phyloP scores from a whole-genome alignment of 2,888 invertebrate species.

The Nemotelus pantherinus region DNA sequence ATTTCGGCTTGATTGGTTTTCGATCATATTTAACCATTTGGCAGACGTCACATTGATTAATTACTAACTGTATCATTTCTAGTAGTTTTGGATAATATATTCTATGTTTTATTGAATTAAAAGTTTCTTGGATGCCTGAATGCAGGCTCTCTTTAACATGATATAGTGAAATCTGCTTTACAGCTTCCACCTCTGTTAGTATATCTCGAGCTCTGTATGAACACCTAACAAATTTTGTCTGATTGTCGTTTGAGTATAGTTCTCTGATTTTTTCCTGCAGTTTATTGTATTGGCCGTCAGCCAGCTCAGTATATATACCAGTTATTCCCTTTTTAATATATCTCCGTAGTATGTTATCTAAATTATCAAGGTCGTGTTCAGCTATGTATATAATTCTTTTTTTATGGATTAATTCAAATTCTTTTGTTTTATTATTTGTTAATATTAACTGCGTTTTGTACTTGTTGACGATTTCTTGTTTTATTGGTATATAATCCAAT shows the following conservation, averaged over 20 bases:
- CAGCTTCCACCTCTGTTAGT: neutral
- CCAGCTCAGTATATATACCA: neutral
- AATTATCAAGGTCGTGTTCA: neutral
- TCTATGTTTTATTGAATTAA: neutral
- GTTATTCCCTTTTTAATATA: neutral
- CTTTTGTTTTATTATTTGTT: too few species aligned
- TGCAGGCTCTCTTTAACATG: neutral
- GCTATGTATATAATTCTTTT: neutral
- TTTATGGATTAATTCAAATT: neutral
- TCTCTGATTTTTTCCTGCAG: neutral
- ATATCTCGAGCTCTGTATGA: neutral
- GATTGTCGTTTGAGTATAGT: neutral
- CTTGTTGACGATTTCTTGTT: neutral
- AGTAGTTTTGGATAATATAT: neutral
- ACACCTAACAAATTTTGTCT: neutral
- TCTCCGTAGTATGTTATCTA: neutral
- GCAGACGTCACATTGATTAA: neutral
- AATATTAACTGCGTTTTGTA: neutral
- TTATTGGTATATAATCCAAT: neutral
- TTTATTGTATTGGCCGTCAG: neutral
- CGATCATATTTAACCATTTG: too few species aligned
- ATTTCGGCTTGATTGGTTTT: too few species aligned
- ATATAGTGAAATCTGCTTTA: neutral
- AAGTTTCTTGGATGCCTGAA: neutral
- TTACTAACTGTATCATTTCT: neutral